A percentile compares a stretch with the other conserved stretches of the same genome.
Evolutionary conservation across 2,888 invertebrate genomes (phyloP).

Genomic region (Marronus borbonicus): DNA sequence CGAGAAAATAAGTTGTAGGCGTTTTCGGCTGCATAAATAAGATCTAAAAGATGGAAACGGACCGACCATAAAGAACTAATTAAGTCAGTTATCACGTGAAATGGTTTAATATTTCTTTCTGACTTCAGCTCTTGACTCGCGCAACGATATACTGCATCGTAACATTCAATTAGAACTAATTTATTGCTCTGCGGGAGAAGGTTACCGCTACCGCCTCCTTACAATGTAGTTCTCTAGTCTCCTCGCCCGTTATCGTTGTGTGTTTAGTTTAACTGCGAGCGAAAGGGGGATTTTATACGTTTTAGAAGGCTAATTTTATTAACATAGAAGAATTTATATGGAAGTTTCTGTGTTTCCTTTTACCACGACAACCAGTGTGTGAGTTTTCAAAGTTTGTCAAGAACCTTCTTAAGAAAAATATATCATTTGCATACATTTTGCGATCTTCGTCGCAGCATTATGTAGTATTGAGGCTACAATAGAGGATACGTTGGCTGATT

Average conservation of each 20-base stretch:
- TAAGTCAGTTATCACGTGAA: slow-evolving; percentile 58
- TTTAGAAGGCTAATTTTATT: slow-evolving; percentile 50
- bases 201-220: slow-evolving; percentile 44
- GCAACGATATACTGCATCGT: slow-evolving; percentile 53
- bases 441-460: too few relatives aligned
- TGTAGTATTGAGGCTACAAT: too few relatives aligned
- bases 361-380: neutral
- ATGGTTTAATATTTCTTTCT: slow-evolving; percentile 57
- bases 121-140: slow-evolving; percentile 53
- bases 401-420: too few relatives aligned
- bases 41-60: slow-evolving; percentile 54
- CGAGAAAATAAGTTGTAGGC: slow-evolving; percentile 53
- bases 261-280: slow-evolving; percentile 49
- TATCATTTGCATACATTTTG: too few relatives aligned
- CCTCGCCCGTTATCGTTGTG: slow-evolving; percentile 31
- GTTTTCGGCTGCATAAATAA: slow-evolving; percentile 56
- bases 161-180: slow-evolving; percentile 53
- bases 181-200: slow-evolving; percentile 50
- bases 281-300: slow-evolving; percentile 47
- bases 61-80: slow-evolving; percentile 58
- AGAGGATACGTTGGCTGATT: too few relatives aligned
- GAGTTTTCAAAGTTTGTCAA: too few relatives aligned
- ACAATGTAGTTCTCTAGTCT: slow-evolving; percentile 44
- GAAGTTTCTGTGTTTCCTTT: slow-evolving; percentile 1
- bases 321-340: slow-evolving; percentile 31